Evolutionary conservation across 35 echinoderm and acorn worm genomes (phyloP), one percentile per base, ranked within the genome.

Genomic region (Ophioderma brevispina): DNA sequence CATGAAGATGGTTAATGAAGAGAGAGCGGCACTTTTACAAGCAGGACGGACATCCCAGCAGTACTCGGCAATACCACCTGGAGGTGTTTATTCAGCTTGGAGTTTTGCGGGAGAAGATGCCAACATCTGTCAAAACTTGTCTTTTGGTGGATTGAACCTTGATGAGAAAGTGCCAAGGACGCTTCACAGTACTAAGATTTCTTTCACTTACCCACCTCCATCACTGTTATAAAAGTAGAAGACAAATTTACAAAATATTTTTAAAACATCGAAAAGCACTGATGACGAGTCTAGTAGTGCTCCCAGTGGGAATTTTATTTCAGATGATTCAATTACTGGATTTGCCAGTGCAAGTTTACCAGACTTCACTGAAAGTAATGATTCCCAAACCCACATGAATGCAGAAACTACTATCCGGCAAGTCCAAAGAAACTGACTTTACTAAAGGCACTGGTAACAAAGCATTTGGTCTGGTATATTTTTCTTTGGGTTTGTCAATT

Each of bases 401-500:
- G n/a, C 25, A 1, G 55, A 77, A 38, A 43, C 49, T 37, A 33
- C 80, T 25, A 13, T 80, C 64, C 39, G 83, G n/a, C n/a, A 49
- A 32, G 35, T 11, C 40, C 40, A 5, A 25, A 21, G 42, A 75
- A 84, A 75, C 35, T 91, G 0, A 99, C 91, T 80, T 55, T 99
- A 25, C 55, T 94, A 31, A 63, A 50, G 36, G 94, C 90, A 39
- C 82, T 99, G n/a, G n/a, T 25, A 43, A 90, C 23, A 87, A 83
- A 88, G 88, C 87, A 38, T 99, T 95, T 82, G 97, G 97, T 31
- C 30, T 95, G 23, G 55, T 59, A 34, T 99, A 87, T 82, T 99
- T 93, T 64, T 30, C 88, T 33, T 64, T 99, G 97, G 97, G 21
- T 40, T 99, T 13, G 59, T 99, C 95, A 99, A 91, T 95, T 99